Conservation (phyloP, 2,113 vertebrate genomes). For the Embiotoca jacksoni region DNA sequence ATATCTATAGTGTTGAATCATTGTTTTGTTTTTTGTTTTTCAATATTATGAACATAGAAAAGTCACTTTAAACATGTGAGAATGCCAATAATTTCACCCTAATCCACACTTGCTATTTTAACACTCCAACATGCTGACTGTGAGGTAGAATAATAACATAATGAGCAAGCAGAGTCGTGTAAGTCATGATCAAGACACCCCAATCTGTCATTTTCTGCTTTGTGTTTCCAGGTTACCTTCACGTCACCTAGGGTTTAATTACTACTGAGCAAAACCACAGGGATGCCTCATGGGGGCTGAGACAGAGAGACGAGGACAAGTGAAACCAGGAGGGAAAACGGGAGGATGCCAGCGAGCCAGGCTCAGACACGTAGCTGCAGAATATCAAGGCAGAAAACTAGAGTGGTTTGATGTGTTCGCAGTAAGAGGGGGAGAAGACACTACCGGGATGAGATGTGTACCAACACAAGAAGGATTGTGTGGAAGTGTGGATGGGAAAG, state of each 20-base stretch:
- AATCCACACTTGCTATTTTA: neutral
- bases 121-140: slow-evolving; percentile 40
- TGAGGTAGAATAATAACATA: slow-evolving; percentile 35
- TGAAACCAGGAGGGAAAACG: slow-evolving; percentile 41
- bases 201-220: slow-evolving; percentile 56
- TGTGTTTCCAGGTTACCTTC: slow-evolving; percentile 72
- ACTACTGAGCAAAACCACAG: slow-evolving; percentile 65
- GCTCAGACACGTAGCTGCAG: slow-evolving; percentile 8
- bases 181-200: slow-evolving; percentile 13
- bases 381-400: neutral
- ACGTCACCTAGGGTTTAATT: slow-evolving; percentile 80
- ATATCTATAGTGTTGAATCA: no score
- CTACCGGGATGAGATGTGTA: slow-evolving; percentile 20
- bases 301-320: slow-evolving; percentile 36
- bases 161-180: slow-evolving; percentile 1
- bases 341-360: slow-evolving; percentile 6
- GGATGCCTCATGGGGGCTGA: slow-evolving; percentile 45
- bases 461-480: slow-evolving; percentile 18
- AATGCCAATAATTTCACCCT: neutral
- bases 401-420: neutral
- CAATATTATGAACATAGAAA: no score
- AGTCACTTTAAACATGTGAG: neutral
- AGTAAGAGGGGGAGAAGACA: neutral
- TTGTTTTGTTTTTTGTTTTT: no score
- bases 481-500: slow-evolving; percentile 8